Conservation (phyloP, 2,113 vertebrate genomes). For the Heterocephalus glaber region DNA sequence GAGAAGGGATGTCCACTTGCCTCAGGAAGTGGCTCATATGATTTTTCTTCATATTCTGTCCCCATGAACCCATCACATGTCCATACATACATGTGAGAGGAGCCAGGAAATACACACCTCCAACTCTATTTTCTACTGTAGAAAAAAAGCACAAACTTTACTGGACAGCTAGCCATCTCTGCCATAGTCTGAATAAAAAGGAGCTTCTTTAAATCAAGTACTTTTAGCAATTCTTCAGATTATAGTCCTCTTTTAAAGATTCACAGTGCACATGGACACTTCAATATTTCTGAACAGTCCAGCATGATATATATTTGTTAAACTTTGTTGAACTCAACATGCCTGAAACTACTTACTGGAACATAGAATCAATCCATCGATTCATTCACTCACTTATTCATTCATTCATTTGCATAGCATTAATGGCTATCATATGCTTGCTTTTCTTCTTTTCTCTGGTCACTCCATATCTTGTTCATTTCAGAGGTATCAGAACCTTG, state of each 20-base stretch:
- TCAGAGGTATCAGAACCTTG: not conserved
- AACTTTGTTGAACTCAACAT: not conserved
- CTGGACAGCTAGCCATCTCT: not conserved
- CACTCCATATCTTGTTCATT: not conserved
- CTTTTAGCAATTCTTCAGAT: not conserved
- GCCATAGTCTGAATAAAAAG: not conserved
- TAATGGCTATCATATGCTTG: not conserved
- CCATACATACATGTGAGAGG: not conserved
- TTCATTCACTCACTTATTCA: too few relatives aligned
- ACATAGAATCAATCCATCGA: not conserved
- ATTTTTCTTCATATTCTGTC: not conserved
- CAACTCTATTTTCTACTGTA: not conserved
- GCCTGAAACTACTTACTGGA: not conserved
- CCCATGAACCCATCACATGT: not conserved
- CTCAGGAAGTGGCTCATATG: not conserved
- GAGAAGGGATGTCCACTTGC: not conserved
- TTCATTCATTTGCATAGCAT: not conserved
- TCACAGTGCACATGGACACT: not conserved
- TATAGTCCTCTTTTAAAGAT: not conserved
- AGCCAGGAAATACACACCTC: not conserved
- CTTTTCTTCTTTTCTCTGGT: slow-evolving; percentile 6
- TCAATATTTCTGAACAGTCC: not conserved
- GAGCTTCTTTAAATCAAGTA: not conserved
- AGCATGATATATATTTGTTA: not conserved
- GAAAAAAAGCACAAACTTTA: not conserved